These are phyloP conservation scores for Hemibagrus guttatus DNA, from an alignment of 2,797 vertebrate genomes.

Conservation along the genomic window DNA sequence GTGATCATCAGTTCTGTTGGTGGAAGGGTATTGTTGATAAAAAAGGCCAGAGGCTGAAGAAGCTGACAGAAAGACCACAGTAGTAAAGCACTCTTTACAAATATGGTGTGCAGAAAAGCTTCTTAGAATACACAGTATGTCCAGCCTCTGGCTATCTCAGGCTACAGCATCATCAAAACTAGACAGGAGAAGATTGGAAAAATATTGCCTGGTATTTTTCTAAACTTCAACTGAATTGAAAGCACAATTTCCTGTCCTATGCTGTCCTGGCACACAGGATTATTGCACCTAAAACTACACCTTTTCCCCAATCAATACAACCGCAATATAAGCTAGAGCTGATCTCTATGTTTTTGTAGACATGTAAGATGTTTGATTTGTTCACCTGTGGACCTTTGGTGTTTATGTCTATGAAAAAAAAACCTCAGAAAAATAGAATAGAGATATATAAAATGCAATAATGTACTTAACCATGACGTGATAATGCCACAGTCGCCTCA, in stretches of 20 bases:
- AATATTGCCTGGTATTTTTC: background rate
- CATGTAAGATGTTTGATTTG: background rate
- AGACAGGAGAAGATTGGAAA: background rate
- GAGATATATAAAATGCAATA: too few species aligned
- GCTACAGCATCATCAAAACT: background rate
- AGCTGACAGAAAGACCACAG: background rate
- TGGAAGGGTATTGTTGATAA: background rate
- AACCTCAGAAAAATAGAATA: too few species aligned
- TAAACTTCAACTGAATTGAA: too few species aligned
- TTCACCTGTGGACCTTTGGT: too few species aligned
- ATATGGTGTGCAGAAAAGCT: background rate
- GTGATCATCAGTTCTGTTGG: background rate
- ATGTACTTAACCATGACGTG: too few species aligned
- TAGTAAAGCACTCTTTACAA: background rate
- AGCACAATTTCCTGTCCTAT: constrained; percentile 3
- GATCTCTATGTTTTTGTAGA: background rate
- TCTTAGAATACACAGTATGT: background rate
- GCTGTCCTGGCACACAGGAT: background rate
- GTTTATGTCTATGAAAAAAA: too few species aligned
- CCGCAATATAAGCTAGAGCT: background rate
- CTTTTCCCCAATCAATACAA: background rate
- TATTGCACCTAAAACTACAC: background rate
- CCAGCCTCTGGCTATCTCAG: background rate
- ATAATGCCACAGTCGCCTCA: too few species aligned
- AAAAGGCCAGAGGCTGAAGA: background rate